Evolutionary conservation across 2,113 vertebrate species (phyloP).

Genomic region (Ailuropoda melanoleuca): DNA sequence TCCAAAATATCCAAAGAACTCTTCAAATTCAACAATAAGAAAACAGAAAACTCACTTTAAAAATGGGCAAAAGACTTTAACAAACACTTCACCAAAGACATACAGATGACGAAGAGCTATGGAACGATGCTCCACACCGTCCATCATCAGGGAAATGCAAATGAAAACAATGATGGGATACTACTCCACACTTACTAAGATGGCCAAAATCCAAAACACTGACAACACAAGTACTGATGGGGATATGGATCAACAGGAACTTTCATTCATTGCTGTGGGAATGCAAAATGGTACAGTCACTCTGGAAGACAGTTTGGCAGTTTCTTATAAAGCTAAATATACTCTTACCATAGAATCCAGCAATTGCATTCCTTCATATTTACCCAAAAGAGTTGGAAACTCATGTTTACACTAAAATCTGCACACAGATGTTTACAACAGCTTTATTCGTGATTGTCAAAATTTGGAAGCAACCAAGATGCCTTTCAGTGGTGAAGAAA

Average conservation of each 20-base stretch:
- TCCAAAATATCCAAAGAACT: neutral
- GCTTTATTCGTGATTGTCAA: neutral
- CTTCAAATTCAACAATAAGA: neutral
- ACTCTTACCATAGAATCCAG: neutral
- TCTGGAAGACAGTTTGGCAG: neutral
- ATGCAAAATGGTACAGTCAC: neutral
- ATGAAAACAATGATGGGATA: neutral
- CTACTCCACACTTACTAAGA: neutral
- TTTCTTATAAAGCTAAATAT: neutral
- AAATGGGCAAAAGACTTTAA: neutral
- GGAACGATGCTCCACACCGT: neutral
- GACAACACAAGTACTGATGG: neutral
- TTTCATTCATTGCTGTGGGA: neutral
- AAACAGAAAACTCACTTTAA: neutral
- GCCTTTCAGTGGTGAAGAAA: neutral
- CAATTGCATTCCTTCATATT: neutral
- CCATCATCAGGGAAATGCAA: neutral
- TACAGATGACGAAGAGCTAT: neutral
- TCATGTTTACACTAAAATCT: neutral
- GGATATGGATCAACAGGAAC: neutral
- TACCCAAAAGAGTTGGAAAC: neutral
- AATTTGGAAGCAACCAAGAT: neutral
- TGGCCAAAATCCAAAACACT: neutral
- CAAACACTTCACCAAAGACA: neutral
- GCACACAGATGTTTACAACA: neutral